Base-by-base conservation (phyloP, 2,797 vertebrate species). In the Melanogrammus aeglefinus region DNA sequence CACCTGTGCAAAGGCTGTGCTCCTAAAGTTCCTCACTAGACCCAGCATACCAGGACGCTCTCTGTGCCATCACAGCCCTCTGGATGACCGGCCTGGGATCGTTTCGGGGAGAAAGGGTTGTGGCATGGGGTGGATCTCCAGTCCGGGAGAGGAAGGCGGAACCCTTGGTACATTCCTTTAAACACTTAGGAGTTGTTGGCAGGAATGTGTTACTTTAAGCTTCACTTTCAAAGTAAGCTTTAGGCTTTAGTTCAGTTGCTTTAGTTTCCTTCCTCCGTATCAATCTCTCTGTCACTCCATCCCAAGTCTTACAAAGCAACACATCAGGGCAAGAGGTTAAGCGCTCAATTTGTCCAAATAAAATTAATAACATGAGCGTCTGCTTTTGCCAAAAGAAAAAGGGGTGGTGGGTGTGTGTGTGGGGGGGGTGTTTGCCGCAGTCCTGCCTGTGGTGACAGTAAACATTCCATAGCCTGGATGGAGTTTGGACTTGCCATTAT, bases 391-490 rank as follows among this genome's bases (percentile, higher is more conserved):
- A 92, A 93, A 92, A 93, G 90, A 87, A 85, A 82, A 84, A 85
- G 84, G 90, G 76, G 92, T 36, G n/a, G 10, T 18, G 16, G 35
- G 31, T 4, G 4, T 4, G 31, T 4, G 4, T 2, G 35, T 6
- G 71, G 33, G 72, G 21, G 29, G 70, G 29, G 91, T 95, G 96
- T 96, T 96, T 96, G 94, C 94, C 90, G 76, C 94, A 93, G 92
- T 93, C 93, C 83, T 93, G 93, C 94, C 95, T 94, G 92, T 93
- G 95, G 96, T 94, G 95, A 96, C 91, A 90, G 96, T 95, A 95
- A 98, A 97, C 96, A 99, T 96, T 96, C 95, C 95, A 90, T 90
- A 90, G 86, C 89, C 88, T 92, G 93, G 90, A 89, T 93, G 90
- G 92, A 90, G 91, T 94, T 91, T 88, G 92, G 94, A 94, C 92